A percentile compares a stretch with the other conserved stretches of the same genome.
Conservation (phyloP, 2,888 invertebrate genomes). For the Heliconius ismenius region DNA sequence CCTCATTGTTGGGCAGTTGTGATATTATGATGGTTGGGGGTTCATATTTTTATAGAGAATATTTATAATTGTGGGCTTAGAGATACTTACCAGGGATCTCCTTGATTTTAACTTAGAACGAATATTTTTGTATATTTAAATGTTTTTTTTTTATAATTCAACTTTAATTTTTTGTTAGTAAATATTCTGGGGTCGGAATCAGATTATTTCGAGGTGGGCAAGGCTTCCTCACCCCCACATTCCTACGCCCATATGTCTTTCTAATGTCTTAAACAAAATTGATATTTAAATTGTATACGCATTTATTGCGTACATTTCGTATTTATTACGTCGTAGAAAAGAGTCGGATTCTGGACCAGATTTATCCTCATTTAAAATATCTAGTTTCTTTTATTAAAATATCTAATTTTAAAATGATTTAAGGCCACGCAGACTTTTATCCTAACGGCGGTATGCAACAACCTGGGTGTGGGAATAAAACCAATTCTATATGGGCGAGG, state of each 20-base stretch:
- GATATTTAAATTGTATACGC: not conserved
- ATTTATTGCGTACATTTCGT: no score
- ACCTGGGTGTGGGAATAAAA: slow-evolving; percentile 80
- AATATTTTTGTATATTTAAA: no score
- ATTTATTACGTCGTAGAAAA: not conserved
- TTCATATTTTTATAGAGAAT: no score
- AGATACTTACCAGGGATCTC: no score
- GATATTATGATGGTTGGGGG: not conserved
- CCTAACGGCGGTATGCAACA: slow-evolving; percentile 86
- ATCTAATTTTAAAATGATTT: not conserved
- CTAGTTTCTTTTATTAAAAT: not conserved
- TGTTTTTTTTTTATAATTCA: no score
- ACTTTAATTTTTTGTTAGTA: no score
- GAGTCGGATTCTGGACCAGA: not conserved
- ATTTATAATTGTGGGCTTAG: no score
- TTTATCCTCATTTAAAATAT: not conserved
- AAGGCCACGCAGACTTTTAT: slow-evolving; percentile 85
- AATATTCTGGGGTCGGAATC: no score
- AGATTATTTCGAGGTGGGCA: no score
- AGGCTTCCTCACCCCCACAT: no score
- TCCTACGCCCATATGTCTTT: not conserved
- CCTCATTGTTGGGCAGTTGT: not conserved
- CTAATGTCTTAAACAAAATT: not conserved
- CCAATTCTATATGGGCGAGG: slow-evolving; percentile 59
- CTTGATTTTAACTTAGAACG: no score